Percentiles rank a stretch among this genome's conserved stretches.
Conservation (phyloP, 2,888 invertebrate genomes). For the Philopedon plagiatum region DNA sequence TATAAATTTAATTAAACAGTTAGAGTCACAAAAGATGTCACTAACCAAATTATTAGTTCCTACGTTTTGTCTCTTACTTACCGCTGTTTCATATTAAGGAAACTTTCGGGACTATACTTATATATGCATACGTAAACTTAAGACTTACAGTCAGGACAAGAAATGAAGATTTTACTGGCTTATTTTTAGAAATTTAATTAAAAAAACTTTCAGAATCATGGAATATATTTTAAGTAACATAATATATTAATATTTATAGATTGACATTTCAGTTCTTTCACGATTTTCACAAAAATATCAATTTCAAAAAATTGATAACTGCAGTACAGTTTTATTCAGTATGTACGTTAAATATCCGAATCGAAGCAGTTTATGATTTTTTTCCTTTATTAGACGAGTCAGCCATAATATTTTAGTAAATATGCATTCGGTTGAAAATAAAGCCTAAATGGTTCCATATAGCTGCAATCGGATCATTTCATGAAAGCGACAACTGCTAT, state of each 20-base stretch:
- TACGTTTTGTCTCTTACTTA: constrained; percentile 25
- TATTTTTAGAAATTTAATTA: too few species aligned
- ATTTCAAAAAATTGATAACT: constrained; percentile 6
- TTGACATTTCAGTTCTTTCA: too few species aligned
- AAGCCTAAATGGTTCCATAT: not conserved
- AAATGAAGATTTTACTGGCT: too few species aligned
- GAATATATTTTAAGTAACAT: too few species aligned
- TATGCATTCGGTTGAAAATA: not conserved
- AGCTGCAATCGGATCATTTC: not conserved
- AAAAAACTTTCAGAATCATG: too few species aligned
- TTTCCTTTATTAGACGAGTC: not conserved
- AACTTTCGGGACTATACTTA: constrained; percentile 4
- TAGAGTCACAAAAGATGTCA: constrained; percentile 26
- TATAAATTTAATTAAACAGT: constrained; percentile 39
- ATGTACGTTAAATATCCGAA: not conserved
- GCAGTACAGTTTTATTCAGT: not conserved
- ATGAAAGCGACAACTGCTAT: not conserved
- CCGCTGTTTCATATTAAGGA: constrained; percentile 17
- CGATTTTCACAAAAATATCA: too few species aligned
- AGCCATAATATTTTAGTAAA: constrained; percentile 1
- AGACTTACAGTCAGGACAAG: too few species aligned
- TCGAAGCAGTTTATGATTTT: not conserved
- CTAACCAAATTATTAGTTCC: constrained; percentile 36
- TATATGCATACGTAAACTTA: not conserved
- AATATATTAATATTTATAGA: too few species aligned